These are phyloP conservation scores for Cacatua alba DNA, from an alignment of 2,113 vertebrate species.

Conservation along the genomic window DNA sequence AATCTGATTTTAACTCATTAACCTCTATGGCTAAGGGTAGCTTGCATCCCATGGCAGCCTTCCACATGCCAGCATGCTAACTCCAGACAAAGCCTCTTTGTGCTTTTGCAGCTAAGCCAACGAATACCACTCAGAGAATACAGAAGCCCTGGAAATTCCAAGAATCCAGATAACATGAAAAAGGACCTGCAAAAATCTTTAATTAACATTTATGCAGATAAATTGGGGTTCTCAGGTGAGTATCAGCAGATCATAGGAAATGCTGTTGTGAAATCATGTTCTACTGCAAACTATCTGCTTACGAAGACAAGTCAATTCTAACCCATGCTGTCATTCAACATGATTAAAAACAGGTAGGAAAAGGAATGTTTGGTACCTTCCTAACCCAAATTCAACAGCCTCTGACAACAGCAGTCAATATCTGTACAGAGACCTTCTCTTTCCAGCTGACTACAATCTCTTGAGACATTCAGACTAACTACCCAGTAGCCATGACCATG, in stretches of 20 bases:
- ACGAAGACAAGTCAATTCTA: not conserved
- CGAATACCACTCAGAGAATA: not conserved
- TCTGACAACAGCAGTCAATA: not conserved
- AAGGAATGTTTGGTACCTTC: not conserved
- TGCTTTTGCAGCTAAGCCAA: not conserved
- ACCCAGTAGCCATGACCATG: not conserved
- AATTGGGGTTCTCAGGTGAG: not conserved
- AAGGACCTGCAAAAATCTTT: not conserved
- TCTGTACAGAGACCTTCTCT: not conserved
- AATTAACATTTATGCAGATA: not conserved
- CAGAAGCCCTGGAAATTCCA: not conserved
- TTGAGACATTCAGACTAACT: not conserved
- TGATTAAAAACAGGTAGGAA: not conserved
- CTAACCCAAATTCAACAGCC: not conserved
- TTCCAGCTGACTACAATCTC: not conserved
- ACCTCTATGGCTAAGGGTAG: not conserved
- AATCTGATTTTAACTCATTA: not conserved
- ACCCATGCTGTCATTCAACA: not conserved
- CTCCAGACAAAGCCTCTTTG: not conserved
- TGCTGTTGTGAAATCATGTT: not conserved
- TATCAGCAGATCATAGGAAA: not conserved
- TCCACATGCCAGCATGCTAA: not conserved
- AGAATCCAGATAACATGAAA: not conserved
- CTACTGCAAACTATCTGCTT: not conserved
- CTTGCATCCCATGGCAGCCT: not conserved